Percentiles rank a stretch among this genome's conserved stretches.
Conservation (phyloP, 2,888 invertebrate genomes). For the Campaea margaritaria region DNA sequence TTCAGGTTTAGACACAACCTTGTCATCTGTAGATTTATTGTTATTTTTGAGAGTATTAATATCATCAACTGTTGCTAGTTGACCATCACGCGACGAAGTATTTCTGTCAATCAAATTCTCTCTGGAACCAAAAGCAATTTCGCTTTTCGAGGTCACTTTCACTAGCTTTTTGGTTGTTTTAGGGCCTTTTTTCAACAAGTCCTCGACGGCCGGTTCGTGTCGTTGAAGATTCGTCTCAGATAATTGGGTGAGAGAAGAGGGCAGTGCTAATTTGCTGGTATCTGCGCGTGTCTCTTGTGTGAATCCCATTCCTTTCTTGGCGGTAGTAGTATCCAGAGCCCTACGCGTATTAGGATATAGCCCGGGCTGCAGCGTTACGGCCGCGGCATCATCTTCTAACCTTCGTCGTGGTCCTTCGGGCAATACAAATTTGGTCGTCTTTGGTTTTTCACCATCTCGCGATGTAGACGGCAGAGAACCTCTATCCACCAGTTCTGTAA, state of each 20-base stretch:
- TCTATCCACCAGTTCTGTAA: constrained; percentile 28
- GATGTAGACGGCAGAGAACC: constrained; percentile 17
- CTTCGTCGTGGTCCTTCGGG: constrained; percentile 19
- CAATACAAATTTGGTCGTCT: constrained; percentile 20
- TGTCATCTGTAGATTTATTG: too few relatives aligned
- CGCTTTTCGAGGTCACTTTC: too few relatives aligned
- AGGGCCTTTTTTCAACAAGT: too few relatives aligned
- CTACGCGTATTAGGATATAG: constrained; percentile 16
- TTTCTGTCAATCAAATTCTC: not conserved
- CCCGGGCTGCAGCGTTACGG: not conserved
- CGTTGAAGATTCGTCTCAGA: not conserved
- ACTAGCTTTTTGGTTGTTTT: too few relatives aligned
- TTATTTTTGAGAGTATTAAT: too few relatives aligned
- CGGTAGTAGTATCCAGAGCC: too few relatives aligned
- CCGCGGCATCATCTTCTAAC: not conserved
- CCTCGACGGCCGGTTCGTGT: not conserved
- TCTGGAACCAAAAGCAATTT: too few relatives aligned
- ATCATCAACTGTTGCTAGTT: too few relatives aligned
- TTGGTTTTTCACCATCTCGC: not conserved
- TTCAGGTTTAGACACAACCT: too few relatives aligned
- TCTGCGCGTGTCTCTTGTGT: not conserved
- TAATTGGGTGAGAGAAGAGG: constrained; percentile 1
- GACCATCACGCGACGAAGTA: constrained; percentile 22
- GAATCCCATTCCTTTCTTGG: too few relatives aligned
- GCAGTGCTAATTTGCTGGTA: not conserved